These are phyloP conservation scores for Dipus sagitta DNA, from an alignment of 2,797 vertebrate genomes.

Conservation along the genomic window DNA sequence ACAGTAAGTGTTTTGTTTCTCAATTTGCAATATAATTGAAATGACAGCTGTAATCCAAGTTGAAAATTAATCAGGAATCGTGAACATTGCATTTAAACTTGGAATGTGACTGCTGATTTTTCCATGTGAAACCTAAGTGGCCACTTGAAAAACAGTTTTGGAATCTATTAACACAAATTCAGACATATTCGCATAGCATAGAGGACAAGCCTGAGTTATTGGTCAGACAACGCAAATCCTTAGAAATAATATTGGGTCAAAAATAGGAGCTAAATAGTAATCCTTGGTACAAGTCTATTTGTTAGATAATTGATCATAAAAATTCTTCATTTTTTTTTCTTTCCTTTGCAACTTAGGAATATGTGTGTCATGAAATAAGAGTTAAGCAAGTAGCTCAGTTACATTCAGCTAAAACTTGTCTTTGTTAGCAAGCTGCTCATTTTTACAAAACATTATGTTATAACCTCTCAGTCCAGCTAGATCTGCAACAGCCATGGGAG, in stretches of 20 bases:
- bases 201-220: conserved; percentile 36
- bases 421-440: conserved; percentile 25
- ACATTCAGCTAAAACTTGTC: conserved; percentile 10
- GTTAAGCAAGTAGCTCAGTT: conserved; percentile 22
- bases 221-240: not conserved
- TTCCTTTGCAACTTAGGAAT: not conserved
- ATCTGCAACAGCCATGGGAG: not conserved
- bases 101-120: conserved; percentile 67
- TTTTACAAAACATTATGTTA: not conserved
- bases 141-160: conserved; percentile 50
- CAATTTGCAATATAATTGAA: conserved; percentile 80
- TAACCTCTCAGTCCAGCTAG: not conserved
- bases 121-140: conserved; percentile 37
- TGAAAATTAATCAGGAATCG: conserved; percentile 59
- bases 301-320: conserved; percentile 41
- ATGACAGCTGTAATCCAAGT: conserved; percentile 70
- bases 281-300: not conserved
- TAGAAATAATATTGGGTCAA: not conserved
- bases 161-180: conserved; percentile 5
- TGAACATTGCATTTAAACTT: conserved; percentile 59
- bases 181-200: conserved; percentile 26
- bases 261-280: conserved; percentile 5
- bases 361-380: conserved; percentile 42
- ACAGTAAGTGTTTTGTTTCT: conserved; percentile 92
- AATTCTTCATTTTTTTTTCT: not conserved